Evolutionary conservation across 2,113 vertebrate genomes (phyloP).

Genomic region (Neodontobutis hainanensis): DNA sequence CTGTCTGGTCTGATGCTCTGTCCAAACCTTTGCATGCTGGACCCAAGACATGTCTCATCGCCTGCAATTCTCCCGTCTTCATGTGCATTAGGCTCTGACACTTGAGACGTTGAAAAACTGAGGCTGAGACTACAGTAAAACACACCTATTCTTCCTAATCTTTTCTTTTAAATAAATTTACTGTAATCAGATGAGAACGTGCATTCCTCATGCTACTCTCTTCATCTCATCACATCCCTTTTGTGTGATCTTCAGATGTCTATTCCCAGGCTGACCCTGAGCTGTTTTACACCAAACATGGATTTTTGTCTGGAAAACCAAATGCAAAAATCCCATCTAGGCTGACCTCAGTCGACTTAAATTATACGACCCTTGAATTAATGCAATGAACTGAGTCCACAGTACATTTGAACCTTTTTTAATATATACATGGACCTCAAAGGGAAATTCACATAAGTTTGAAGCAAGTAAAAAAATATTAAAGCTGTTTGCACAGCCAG

Average conservation of each 20-base stretch:
- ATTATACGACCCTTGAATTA: too few relatives aligned
- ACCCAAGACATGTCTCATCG: slow-evolving; percentile 64
- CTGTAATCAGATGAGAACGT: slow-evolving; percentile 12
- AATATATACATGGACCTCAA: too few relatives aligned
- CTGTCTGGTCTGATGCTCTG: slow-evolving; percentile 63
- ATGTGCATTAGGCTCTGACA: slow-evolving; percentile 25
- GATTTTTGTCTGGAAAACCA: not conserved
- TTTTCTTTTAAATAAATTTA: not conserved
- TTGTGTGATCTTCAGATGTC: slow-evolving; percentile 52
- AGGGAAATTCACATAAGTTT: too few relatives aligned
- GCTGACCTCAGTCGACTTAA: not conserved
- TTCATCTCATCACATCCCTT: slow-evolving; percentile 54
- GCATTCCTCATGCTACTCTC: slow-evolving; percentile 43
- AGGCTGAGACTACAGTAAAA: not conserved
- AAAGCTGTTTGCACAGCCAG: too few relatives aligned
- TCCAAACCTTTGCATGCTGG: slow-evolving; percentile 66
- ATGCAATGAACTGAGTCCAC: too few relatives aligned
- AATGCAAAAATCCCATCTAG: not conserved
- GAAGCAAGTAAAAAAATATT: too few relatives aligned
- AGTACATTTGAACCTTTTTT: too few relatives aligned
- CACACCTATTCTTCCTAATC: not conserved
- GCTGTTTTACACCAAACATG: not conserved
- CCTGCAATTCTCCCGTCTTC: slow-evolving; percentile 44
- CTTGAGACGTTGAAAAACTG: not conserved
- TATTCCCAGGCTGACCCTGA: slow-evolving; percentile 25